phyloP scores from a whole-genome alignment of 2,113 vertebrate species.

The Epinephelus cyanopodus region DNA sequence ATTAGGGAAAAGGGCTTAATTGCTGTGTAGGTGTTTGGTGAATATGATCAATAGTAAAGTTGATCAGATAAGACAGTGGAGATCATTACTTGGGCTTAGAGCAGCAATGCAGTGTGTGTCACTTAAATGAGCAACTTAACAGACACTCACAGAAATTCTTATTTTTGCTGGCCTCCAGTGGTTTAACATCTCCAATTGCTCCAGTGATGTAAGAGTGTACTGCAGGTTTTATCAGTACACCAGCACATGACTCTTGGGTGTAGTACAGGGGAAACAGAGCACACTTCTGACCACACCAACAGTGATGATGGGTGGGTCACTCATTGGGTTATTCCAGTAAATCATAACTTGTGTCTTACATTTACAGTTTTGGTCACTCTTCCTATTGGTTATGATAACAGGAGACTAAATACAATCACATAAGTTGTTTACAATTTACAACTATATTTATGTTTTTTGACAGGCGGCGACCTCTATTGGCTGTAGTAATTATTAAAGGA shows the following conservation, averaged over 20 bases:
- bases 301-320: too few relatives aligned
- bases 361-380: too few relatives aligned
- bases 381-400: too few relatives aligned
- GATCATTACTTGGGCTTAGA: not conserved
- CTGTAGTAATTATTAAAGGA: too few relatives aligned
- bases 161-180: not conserved
- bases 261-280: not conserved
- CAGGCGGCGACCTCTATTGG: too few relatives aligned
- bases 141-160: not conserved
- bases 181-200: not conserved
- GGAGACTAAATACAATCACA: too few relatives aligned
- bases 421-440: too few relatives aligned
- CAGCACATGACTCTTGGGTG: not conserved
- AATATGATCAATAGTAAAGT: conserved; percentile 23
- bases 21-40: conserved; percentile 16
- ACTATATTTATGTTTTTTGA: too few relatives aligned
- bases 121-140: not conserved
- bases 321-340: too few relatives aligned
- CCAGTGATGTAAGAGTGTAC: not conserved
- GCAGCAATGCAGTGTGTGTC: not conserved
- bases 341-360: too few relatives aligned
- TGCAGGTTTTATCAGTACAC: not conserved
- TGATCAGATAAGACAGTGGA: conserved; percentile 2
- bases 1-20: conserved; percentile 20
- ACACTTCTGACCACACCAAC: not conserved